A percentile compares a stretch with the other conserved stretches of the same genome.
These are phyloP conservation scores for Lutjanus argentimaculatus DNA, from an alignment of 2,797 vertebrate genomes.

Conservation along the genomic window DNA sequence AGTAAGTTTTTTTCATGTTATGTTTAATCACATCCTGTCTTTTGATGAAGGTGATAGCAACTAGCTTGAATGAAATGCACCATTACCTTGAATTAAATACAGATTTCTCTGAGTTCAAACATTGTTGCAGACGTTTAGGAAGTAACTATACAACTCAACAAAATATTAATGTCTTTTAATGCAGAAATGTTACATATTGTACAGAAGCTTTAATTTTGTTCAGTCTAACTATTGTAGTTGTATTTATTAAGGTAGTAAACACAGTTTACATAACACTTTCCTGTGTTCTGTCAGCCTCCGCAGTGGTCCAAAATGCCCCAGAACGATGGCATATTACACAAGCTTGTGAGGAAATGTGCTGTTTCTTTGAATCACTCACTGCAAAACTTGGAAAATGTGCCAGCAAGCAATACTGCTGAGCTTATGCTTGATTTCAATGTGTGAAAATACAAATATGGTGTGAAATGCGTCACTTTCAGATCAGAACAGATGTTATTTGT, in stretches of 20 bases:
- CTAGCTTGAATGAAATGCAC: too few species aligned
- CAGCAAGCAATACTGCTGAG: slow-evolving; percentile 5
- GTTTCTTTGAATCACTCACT: slow-evolving; percentile 2
- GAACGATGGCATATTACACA: slow-evolving; percentile 1
- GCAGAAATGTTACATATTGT: too few species aligned
- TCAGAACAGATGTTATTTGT: slow-evolving; percentile 5
- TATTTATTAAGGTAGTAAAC: slow-evolving; percentile 5
- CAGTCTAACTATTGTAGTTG: not conserved
- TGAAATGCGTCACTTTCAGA: slow-evolving; percentile 6
- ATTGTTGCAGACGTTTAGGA: too few species aligned
- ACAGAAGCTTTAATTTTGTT: not conserved
- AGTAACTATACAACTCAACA: too few species aligned
- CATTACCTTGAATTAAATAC: too few species aligned
- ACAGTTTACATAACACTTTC: not conserved
- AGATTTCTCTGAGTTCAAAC: too few species aligned
- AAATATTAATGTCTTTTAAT: too few species aligned
- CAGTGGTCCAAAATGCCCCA: not conserved
- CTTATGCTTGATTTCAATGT: slow-evolving; percentile 19
- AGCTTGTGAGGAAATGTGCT: slow-evolving; percentile 13
- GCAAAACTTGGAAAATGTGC: slow-evolving; percentile 1
- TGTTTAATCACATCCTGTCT: too few species aligned
- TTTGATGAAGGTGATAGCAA: too few species aligned
- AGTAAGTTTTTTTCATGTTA: too few species aligned
- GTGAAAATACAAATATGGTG: slow-evolving; percentile 30
- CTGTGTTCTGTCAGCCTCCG: not conserved